Conservation (phyloP, 2,888 invertebrate species). For the Agrypnus murinus region DNA sequence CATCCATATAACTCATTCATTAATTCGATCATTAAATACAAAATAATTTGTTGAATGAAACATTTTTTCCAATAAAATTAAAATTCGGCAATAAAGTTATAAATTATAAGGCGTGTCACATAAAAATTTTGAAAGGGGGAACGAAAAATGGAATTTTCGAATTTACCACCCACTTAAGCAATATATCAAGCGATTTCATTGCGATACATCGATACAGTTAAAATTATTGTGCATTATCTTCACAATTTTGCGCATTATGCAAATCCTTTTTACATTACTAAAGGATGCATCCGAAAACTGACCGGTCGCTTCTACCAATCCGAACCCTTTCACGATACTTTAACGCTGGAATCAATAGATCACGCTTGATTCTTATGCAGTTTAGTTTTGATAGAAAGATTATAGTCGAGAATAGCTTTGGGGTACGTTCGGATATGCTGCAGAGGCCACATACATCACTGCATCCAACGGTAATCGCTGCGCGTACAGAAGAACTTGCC, state of each 20-base stretch:
- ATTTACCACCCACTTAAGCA: conserved; percentile 36
- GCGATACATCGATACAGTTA: conserved; percentile 28
- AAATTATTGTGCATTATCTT: conserved; percentile 41
- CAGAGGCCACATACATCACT: conserved; percentile 53
- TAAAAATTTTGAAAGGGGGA: not conserved
- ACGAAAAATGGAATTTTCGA: not conserved
- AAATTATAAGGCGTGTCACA: conserved; percentile 10
- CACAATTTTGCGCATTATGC: conserved; percentile 47
- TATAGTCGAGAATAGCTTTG: conserved; percentile 56
- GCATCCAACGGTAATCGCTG: conserved; percentile 50
- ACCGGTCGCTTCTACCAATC: conserved; percentile 30
- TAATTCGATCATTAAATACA: too few species aligned
- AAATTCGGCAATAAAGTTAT: conserved; percentile 31
- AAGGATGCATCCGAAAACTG: conserved; percentile 31
- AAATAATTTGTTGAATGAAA: too few species aligned
- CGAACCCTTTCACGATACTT: conserved; percentile 36
- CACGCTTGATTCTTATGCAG: conserved; percentile 63
- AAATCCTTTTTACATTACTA: conserved; percentile 43
- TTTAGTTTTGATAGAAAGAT: conserved; percentile 68
- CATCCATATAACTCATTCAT: too few species aligned
- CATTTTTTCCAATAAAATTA: not conserved
- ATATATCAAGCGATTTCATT: conserved; percentile 27
- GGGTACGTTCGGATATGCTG: conserved; percentile 48
- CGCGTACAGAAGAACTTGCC: conserved; percentile 44
- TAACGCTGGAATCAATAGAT: conserved; percentile 63